A percentile compares a stretch with the other conserved stretches of the same genome.
Evolutionary conservation across 2,888 invertebrate genomes (phyloP).

Genomic region (Eupithecia exiguata): DNA sequence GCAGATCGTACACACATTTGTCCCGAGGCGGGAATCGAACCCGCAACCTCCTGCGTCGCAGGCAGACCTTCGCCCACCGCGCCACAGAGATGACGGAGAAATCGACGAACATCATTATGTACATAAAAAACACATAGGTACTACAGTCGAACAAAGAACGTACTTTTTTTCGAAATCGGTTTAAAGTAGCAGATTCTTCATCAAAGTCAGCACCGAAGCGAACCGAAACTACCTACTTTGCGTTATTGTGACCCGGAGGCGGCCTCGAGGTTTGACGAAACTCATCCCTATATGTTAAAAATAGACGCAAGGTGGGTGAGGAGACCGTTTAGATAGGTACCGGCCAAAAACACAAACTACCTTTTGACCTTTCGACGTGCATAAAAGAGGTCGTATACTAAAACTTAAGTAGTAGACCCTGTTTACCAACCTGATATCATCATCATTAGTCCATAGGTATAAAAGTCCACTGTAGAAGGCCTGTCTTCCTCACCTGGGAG

Average conservation of each 20-base stretch:
- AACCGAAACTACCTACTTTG: neutral
- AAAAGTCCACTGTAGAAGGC: neutral
- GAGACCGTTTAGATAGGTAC: neutral
- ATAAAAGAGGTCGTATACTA: neutral
- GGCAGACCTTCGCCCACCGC: no score
- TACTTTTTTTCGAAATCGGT: neutral
- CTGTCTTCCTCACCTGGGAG: neutral
- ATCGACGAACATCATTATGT: no score
- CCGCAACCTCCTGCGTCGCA: no score
- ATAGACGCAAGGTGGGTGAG: neutral
- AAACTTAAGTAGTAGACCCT: neutral
- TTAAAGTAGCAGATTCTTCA: neutral
- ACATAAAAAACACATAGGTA: no score
- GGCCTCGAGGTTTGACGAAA: neutral
- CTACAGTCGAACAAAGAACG: no score
- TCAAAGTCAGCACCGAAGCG: neutral
- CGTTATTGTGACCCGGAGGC: neutral
- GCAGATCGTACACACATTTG: no score
- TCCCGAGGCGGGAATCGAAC: no score
- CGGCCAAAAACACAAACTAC: neutral
- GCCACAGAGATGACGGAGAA: no score
- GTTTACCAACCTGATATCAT: neutral
- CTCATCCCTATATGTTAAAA: neutral
- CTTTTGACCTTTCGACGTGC: constrained; percentile 1
- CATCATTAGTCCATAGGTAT: neutral